phyloP scores from a whole-genome alignment of 2,797 vertebrate genomes.

The Coluber constrictor region DNA sequence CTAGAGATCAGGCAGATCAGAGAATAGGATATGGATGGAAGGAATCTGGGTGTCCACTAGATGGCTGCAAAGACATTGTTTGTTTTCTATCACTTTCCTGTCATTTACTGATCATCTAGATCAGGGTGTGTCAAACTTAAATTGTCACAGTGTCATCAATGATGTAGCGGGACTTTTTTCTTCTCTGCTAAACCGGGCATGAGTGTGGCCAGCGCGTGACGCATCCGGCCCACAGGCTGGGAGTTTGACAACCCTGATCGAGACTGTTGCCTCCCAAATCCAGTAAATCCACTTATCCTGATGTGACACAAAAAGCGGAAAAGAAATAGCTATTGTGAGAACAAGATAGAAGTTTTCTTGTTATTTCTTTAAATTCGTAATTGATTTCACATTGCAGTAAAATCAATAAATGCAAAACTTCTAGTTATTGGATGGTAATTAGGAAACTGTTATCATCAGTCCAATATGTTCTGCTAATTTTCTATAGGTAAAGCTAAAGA shows the following conservation, averaged over 20 bases:
- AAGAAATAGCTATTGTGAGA: neutral
- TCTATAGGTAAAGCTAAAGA: neutral
- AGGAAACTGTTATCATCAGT: neutral
- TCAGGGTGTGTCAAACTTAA: too few species aligned
- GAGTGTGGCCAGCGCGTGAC: too few species aligned
- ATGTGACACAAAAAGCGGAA: neutral
- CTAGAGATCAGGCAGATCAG: neutral
- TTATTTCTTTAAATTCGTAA: neutral
- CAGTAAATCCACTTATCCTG: neutral
- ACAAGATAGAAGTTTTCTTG: neutral
- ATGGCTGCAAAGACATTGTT: too few species aligned
- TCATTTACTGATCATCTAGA: neutral
- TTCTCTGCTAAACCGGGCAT: too few species aligned
- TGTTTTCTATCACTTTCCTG: too few species aligned
- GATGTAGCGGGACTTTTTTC: too few species aligned
- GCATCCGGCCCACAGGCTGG: too few species aligned
- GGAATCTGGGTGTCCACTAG: neutral
- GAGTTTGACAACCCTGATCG: too few species aligned
- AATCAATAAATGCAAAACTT: neutral
- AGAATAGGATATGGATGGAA: neutral
- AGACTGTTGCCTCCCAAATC: neutral
- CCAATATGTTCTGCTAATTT: slow-evolving; percentile 17
- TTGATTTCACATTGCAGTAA: neutral
- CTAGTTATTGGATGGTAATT: neutral
- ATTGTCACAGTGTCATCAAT: too few species aligned